Evolutionary conservation across 2,888 invertebrate species (phyloP), one percentile per base, ranked within the genome.

Genomic region (Amphipoea oculea): DNA sequence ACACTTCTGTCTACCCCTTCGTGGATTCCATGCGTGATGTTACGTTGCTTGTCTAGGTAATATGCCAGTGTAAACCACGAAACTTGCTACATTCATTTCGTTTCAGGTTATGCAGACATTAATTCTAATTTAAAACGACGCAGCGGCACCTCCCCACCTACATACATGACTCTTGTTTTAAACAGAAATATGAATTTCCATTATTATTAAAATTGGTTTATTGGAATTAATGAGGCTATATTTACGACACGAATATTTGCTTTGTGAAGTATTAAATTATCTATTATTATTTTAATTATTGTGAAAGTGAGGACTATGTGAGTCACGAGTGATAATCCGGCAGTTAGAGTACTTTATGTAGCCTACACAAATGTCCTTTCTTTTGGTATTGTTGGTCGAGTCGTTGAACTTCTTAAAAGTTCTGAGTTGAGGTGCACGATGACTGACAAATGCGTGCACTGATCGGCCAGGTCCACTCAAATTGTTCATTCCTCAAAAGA

Each of bases 101-200:
- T 65, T 69, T 69, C 63, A 65, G 57, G 80, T 81, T 69, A 77
- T 69, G 77, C 11, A 29, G 14, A 60, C 83, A 81, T 83, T 81
- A 51, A 65, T 81, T 78, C 62, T 71, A 67, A 83, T 81, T 81
- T 81, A 70, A 67, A 78, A 17, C 60, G 20, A 48, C 71, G 29
- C 83, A 40, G 4, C 9, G 40, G 69, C 20, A 45, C 66, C 14
- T 9, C 17, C 17, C 20, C 9, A 9, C 17, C 36, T 36, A 79
- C 63, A 14, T 73, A 73, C 82, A 79, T 45, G 84, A n/a, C 1
- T 84, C 12, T 54, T 40, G 63, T 65, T 84, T 79, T 71, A 79
- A 65, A 82, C 48, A 73, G 17, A 51, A 7, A 62, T 60, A 84
- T 79, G 51, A 79, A 72, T 51, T 70, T 60, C 60, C 65, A 73